Conservation (phyloP, 1,140 invertebrate genomes). For the Melanaphis sacchari region DNA sequence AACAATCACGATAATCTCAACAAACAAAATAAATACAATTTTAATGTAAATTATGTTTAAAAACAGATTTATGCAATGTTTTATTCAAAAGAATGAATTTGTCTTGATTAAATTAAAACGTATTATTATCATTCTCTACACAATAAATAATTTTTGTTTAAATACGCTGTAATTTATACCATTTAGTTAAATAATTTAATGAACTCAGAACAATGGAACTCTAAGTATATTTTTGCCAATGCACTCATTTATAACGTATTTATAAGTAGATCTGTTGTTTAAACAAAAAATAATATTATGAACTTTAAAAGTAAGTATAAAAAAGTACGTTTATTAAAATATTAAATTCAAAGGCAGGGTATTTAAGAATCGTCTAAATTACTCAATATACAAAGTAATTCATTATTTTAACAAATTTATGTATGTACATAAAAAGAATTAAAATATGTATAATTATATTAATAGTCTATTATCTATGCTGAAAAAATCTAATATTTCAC, state of each 20-base stretch:
- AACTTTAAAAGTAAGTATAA: not conserved
- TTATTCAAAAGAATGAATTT: slow-evolving; percentile 18
- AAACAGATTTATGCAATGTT: slow-evolving; percentile 14
- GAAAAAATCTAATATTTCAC: no score
- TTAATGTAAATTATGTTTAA: slow-evolving; percentile 17
- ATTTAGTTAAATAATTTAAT: slow-evolving; percentile 1
- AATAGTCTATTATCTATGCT: no score
- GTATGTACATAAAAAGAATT: no score
- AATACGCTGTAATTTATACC: slow-evolving; percentile 30
- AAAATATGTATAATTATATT: no score
- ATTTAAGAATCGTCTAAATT: not conserved
- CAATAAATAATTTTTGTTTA: slow-evolving; percentile 9
- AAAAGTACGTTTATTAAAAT: not conserved
- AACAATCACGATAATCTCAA: not conserved
- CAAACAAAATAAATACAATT: not conserved
- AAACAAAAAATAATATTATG: not conserved
- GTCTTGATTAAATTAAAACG: slow-evolving; percentile 18
- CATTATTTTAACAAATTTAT: not conserved
- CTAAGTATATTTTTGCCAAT: not conserved
- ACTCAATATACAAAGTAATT: not conserved
- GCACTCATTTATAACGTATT: not conserved
- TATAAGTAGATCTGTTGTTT: not conserved
- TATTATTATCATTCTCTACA: not conserved
- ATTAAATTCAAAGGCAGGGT: not conserved
- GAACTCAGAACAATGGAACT: not conserved